Conservation (phyloP, 1,140 invertebrate species). For the Sitobion miscanthi region DNA sequence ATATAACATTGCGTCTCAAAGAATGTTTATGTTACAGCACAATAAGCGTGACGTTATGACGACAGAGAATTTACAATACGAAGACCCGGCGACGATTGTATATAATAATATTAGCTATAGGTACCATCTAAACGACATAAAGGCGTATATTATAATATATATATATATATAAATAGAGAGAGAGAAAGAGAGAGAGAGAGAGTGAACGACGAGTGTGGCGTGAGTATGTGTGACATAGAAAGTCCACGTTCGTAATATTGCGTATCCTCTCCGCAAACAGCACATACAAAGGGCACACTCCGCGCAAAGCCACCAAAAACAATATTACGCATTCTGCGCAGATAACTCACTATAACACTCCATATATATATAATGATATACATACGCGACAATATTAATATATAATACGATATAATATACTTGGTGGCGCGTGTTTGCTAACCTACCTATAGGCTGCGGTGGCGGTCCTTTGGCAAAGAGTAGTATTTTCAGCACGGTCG, state of each 20-base stretch:
- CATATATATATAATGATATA: not conserved
- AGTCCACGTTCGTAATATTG: not conserved
- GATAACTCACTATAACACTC: conserved; percentile 2
- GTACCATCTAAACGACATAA: not conserved
- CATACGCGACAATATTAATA: not conserved
- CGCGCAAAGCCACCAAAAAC: conserved; percentile 20
- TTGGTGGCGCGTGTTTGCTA: conserved; percentile 5
- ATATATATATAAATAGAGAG: not conserved
- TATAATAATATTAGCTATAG: not conserved
- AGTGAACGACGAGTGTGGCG: not conserved
- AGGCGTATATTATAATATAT: not conserved
- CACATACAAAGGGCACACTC: not conserved
- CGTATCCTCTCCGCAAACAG: not conserved
- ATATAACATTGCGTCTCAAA: not conserved
- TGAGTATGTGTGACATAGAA: not conserved
- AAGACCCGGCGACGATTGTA: not conserved
- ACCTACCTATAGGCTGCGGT: not conserved
- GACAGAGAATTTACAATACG: not conserved
- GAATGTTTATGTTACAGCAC: not conserved
- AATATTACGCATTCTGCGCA: conserved; percentile 25
- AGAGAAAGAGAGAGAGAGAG: not conserved
- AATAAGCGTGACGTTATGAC: not conserved
- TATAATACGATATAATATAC: conserved; percentile 22
- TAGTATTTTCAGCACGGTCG: not conserved
- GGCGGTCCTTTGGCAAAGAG: conserved; percentile 19